Conservation (phyloP, 2,797 vertebrate genomes). For the Mus spretus region DNA sequence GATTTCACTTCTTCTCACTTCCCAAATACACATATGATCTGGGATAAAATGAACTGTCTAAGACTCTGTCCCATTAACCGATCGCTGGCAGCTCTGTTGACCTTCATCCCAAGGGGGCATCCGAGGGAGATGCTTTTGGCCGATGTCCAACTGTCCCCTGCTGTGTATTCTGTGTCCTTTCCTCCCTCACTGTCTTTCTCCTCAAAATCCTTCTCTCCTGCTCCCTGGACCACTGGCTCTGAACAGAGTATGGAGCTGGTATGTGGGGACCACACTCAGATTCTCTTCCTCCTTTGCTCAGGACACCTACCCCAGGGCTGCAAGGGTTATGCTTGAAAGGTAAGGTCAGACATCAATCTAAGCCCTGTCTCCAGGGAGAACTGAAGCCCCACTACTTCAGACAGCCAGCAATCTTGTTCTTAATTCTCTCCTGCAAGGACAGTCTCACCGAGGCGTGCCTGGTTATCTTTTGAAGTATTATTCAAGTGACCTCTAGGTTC, state of each 20-base stretch:
- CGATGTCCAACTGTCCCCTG: not conserved
- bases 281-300: not conserved
- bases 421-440: constrained; percentile 59
- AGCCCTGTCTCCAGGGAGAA: constrained; percentile 50
- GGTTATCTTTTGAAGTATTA: constrained; percentile 48
- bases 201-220: not conserved
- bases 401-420: constrained; percentile 54
- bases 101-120: not conserved
- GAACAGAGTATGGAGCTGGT: not conserved
- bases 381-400: constrained; percentile 15
- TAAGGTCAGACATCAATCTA: constrained; percentile 64
- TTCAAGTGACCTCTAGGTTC: constrained; percentile 17
- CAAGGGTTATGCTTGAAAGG: constrained; percentile 19
- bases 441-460: constrained; percentile 1
- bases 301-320: not conserved
- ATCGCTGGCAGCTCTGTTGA: not conserved
- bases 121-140: not conserved
- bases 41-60: not conserved
- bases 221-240: not conserved
- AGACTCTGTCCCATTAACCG: not conserved
- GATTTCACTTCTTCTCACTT: not conserved
- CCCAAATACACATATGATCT: not conserved
- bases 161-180: not conserved
- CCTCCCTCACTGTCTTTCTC: not conserved
- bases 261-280: not conserved